phyloP scores from a whole-genome alignment of 1,140 invertebrate genomes.

The Schmidtea mediterranea region DNA sequence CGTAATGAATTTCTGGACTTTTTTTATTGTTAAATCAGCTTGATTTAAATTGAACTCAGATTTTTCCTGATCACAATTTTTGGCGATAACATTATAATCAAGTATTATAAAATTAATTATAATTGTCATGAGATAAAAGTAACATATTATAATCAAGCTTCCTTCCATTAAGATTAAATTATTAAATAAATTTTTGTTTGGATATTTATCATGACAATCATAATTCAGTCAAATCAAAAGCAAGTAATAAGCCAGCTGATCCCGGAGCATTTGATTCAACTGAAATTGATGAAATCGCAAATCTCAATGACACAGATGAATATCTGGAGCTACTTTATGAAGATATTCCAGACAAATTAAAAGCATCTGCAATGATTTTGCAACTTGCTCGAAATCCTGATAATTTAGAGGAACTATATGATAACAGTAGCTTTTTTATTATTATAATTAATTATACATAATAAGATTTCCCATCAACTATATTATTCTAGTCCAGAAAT shows the following conservation, averaged over 20 bases:
- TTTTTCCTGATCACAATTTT: too few species aligned
- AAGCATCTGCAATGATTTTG: constrained; percentile 62
- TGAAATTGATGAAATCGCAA: constrained; percentile 35
- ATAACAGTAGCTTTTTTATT: constrained; percentile 40
- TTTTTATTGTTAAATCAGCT: too few species aligned
- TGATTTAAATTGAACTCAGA: too few species aligned
- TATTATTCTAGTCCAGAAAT: too few species aligned
- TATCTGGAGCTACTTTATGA: constrained; percentile 91
- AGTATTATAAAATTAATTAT: too few species aligned
- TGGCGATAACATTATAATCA: too few species aligned
- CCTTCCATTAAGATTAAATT: too few species aligned
- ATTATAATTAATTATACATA: neutral
- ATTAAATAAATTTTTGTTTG: too few species aligned
- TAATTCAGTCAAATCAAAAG: neutral
- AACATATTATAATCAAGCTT: too few species aligned
- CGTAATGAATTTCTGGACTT: too few species aligned
- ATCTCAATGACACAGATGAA: constrained; percentile 44
- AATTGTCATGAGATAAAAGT: too few species aligned
- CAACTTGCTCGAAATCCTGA: constrained; percentile 66
- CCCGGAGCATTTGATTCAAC: constrained; percentile 14
- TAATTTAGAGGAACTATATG: constrained; percentile 65
- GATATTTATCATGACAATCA: too few species aligned
- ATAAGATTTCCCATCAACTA: neutral
- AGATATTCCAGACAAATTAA: constrained; percentile 59
- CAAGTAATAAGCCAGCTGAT: neutral